These are phyloP conservation scores for Pyrrhia umbra DNA, from an alignment of 2,888 invertebrate species.

Conservation along the genomic window DNA sequence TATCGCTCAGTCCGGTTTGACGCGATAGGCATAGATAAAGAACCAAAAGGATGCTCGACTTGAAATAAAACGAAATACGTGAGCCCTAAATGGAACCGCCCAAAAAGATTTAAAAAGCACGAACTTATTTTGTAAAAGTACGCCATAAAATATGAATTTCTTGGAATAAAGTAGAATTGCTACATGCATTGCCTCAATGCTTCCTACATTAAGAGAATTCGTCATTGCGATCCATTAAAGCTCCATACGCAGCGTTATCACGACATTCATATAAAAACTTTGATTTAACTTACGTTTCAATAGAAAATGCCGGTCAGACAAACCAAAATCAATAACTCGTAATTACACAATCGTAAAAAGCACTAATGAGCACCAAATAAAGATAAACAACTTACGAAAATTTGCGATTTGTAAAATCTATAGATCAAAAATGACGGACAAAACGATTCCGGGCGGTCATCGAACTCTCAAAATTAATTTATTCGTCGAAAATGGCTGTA, in stretches of 20 bases:
- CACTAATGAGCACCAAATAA: conserved; percentile 63
- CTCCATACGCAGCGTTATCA: conserved; percentile 61
- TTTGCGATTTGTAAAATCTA: conserved; percentile 74
- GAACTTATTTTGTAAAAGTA: conserved; percentile 1
- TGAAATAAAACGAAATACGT: conserved; percentile 26
- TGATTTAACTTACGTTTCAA: conserved; percentile 67
- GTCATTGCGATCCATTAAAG: conserved; percentile 69
- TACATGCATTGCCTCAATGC: conserved; percentile 2
- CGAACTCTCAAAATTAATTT: conserved; percentile 70
- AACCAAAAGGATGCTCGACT: conserved; percentile 5
- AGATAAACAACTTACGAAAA: conserved; percentile 62
- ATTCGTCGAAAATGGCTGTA: conserved; percentile 43
- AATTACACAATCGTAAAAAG: conserved; percentile 54
- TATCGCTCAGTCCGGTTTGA: conserved; percentile 24
- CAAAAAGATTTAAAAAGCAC: conserved; percentile 42
- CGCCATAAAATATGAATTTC: conserved; percentile 15
- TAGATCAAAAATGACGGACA: conserved; percentile 83
- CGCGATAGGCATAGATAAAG: conserved; percentile 24
- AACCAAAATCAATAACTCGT: conserved; percentile 56
- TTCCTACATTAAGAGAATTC: conserved; percentile 72
- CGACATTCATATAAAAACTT: conserved; percentile 38
- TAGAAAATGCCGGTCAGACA: conserved; percentile 40
- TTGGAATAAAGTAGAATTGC: conserved; percentile 6
- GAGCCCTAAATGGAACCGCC: conserved; percentile 57
- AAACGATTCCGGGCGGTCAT: conserved; percentile 79